Conservation (phyloP, 2,888 invertebrate species). For the Polyommatus iphigenia region DNA sequence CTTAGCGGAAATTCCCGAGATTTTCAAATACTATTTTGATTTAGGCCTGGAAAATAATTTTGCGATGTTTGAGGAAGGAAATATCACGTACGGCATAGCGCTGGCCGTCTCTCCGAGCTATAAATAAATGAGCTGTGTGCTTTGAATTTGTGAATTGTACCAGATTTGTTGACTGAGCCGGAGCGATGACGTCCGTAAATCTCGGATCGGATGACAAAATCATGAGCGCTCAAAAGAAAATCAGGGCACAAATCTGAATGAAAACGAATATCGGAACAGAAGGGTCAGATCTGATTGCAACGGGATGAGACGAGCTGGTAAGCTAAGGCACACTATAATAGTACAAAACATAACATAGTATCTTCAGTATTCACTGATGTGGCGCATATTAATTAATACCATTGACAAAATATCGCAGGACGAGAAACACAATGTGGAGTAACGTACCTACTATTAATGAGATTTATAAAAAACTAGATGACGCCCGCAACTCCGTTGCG, state of each 20-base stretch:
- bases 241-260: neutral
- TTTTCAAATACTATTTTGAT: neutral
- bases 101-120: neutral
- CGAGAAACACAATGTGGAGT: no score
- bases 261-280: neutral
- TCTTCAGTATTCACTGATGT: no score
- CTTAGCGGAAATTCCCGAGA: neutral
- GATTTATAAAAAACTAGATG: no score
- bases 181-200: neutral
- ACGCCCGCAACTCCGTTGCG: no score
- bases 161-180: neutral
- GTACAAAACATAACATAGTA: no score
- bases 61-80: constrained; percentile 12
- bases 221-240: neutral
- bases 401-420: no score
- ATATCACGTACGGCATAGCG: neutral
- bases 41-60: neutral
- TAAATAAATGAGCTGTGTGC: constrained; percentile 12
- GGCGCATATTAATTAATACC: no score
- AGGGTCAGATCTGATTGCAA: no score
- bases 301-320: no score
- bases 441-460: no score
- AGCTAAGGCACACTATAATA: no score
- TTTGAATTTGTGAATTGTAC: neutral
- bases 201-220: constrained; percentile 1